phyloP scores from a whole-genome alignment of 35 echinoderm and acorn worm genomes.

The Patiria miniata region DNA sequence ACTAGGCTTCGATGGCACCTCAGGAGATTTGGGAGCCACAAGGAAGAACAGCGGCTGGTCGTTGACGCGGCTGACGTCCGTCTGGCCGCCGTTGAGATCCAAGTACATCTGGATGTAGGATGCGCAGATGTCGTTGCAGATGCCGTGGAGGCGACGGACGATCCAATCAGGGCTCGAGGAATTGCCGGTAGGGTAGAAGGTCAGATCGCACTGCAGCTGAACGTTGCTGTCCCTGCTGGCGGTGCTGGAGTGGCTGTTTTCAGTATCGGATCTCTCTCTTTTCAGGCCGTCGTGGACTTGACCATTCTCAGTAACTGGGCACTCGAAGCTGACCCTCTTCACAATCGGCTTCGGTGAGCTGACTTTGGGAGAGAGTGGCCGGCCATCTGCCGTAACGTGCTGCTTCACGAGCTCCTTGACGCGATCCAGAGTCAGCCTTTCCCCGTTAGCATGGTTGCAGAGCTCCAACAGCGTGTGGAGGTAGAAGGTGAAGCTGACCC shows the following conservation, averaged over 20 bases:
- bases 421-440: conserved; percentile 55
- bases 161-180: conserved; percentile 69
- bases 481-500: conserved; percentile 98
- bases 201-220: conserved; percentile 77
- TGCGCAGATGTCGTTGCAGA: conserved; percentile 86
- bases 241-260: conserved; percentile 56
- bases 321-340: conserved; percentile 14
- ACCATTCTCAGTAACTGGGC: background rate
- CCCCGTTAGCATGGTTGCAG: conserved; percentile 76
- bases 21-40: conserved; percentile 78
- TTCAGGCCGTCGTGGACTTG: background rate
- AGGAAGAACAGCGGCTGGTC: conserved; percentile 92
- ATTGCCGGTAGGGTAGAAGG: conserved; percentile 61
- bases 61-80: conserved; percentile 35
- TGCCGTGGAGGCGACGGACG: conserved; percentile 81
- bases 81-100: conserved; percentile 33
- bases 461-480: conserved; percentile 93
- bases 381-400: background rate
- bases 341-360: background rate
- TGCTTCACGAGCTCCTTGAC: conserved; percentile 73
- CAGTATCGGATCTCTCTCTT: conserved; percentile 57
- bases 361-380: background rate
- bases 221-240: conserved; percentile 37
- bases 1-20: conserved; percentile 25
- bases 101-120: conserved; percentile 86